These are phyloP conservation scores for Torymus auratus DNA, from an alignment of 2,888 invertebrate genomes.

Conservation along the genomic window DNA sequence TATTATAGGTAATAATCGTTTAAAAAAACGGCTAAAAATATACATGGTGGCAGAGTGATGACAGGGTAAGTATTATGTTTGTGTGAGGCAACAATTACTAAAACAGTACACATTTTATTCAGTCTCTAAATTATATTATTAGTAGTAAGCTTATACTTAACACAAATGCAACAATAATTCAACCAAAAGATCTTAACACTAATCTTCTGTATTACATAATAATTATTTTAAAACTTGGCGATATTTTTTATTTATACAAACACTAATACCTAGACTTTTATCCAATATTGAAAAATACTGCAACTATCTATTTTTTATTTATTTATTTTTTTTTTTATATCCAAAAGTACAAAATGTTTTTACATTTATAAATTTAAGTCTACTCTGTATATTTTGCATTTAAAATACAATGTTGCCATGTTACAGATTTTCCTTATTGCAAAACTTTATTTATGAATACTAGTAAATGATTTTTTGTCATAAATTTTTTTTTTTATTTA, in stretches of 20 bases:
- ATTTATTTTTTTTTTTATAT: constrained; percentile 23
- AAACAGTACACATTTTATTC: constrained; percentile 38
- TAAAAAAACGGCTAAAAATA: no score
- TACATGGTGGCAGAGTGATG: no score
- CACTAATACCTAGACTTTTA: background rate
- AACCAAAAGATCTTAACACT: constrained; percentile 5
- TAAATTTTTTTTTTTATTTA: background rate
- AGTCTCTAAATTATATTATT: constrained; percentile 26
- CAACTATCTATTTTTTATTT: constrained; percentile 32
- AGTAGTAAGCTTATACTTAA: constrained; percentile 17
- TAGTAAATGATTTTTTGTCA: background rate
- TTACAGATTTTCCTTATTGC: constrained; percentile 2
- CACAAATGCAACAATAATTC: constrained; percentile 14
- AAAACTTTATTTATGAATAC: constrained; percentile 1
- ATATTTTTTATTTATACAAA: constrained; percentile 5
- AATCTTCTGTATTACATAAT: background rate
- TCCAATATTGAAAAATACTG: constrained; percentile 10
- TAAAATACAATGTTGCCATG: background rate
- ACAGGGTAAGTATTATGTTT: no score
- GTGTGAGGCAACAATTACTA: background rate
- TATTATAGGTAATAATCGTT: no score
- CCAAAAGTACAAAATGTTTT: constrained; percentile 38
- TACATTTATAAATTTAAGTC: background rate
- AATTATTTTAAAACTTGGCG: constrained; percentile 8
- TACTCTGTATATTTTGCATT: constrained; percentile 10